Conservation (phyloP, 2,888 invertebrate species). For the Lissonota sp. region DNA sequence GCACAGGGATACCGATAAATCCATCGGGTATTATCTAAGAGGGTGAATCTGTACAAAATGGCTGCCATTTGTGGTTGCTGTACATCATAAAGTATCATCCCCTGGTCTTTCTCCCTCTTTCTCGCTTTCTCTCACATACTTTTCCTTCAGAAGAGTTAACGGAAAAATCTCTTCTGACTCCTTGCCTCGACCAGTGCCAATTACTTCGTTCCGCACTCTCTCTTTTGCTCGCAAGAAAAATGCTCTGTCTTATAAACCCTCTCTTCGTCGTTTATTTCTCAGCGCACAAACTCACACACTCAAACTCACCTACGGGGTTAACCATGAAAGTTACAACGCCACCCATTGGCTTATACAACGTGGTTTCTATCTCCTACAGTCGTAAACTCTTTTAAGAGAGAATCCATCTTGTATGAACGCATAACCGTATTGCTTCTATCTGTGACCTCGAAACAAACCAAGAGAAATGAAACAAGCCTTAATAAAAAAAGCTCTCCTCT, state of each 20-base stretch:
- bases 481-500: not conserved
- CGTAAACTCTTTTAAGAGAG: slow-evolving; percentile 41
- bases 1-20: not conserved
- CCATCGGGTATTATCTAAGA: slow-evolving; percentile 6
- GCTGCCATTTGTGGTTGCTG: not conserved
- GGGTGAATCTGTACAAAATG: slow-evolving; percentile 5
- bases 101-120: too few species aligned
- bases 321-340: slow-evolving; percentile 10
- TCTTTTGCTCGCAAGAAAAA: slow-evolving; percentile 14
- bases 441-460: too few species aligned
- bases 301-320: not conserved
- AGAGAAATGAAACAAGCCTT: too few species aligned
- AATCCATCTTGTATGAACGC: slow-evolving; percentile 23
- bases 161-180: slow-evolving; percentile 51
- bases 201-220: slow-evolving; percentile 30
- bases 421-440: slow-evolving; percentile 3
- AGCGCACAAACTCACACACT: slow-evolving; percentile 16
- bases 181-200: slow-evolving; percentile 33
- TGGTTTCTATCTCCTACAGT: slow-evolving; percentile 13
- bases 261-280: slow-evolving; percentile 18
- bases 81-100: too few species aligned
- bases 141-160: not conserved
- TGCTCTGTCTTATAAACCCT: slow-evolving; percentile 35
- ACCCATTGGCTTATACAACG: not conserved
- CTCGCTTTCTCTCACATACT: too few species aligned